Conservation (phyloP, 2,113 vertebrate genomes). For the Danionella cerebrum region DNA sequence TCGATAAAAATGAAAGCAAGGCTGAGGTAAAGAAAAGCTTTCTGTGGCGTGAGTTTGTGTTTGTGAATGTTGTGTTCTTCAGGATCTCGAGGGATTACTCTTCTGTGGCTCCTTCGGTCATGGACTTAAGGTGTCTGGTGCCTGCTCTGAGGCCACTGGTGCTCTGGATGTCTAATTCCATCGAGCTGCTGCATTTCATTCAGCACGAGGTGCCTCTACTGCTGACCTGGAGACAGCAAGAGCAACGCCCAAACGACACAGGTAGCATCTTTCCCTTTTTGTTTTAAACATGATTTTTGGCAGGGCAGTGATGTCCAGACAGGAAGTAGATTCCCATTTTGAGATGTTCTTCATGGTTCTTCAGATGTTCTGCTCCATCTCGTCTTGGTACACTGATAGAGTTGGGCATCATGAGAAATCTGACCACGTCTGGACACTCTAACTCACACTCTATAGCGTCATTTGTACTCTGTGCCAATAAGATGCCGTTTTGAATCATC, state of each 20-base stretch:
- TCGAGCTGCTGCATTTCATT: conserved; percentile 70
- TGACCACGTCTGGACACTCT: no score
- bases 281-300: neutral
- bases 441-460: no score
- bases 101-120: conserved; percentile 26
- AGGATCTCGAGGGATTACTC: conserved; percentile 44
- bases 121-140: conserved; percentile 52
- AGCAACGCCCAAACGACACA: conserved; percentile 32
- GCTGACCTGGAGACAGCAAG: conserved; percentile 52
- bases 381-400: no score
- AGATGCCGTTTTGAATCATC: no score
- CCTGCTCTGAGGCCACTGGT: conserved; percentile 59
- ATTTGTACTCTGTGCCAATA: no score
- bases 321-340: no score
- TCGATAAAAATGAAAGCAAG: no score
- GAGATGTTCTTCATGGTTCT: no score
- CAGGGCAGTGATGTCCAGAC: no score
- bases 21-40: no score
- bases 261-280: neutral
- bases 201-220: conserved; percentile 66
- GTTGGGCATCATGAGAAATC: no score
- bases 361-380: no score
- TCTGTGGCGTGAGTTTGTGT: neutral
- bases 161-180: conserved; percentile 72
- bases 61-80: neutral